These are phyloP conservation scores for Sussaba pulchella DNA, from an alignment of 2,888 invertebrate genomes.

Conservation along the genomic window DNA sequence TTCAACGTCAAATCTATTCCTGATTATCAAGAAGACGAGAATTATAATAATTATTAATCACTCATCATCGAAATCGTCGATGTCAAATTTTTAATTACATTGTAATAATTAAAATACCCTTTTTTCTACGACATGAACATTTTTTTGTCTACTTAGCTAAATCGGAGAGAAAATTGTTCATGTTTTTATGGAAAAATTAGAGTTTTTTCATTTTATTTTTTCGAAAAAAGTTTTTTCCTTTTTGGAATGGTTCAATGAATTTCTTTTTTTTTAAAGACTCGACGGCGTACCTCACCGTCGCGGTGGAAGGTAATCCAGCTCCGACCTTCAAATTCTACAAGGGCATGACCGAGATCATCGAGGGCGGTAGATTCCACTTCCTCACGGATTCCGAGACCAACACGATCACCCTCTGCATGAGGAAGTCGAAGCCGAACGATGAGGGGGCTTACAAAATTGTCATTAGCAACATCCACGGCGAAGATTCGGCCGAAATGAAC, in stretches of 20 bases:
- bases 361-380: conserved; percentile 97
- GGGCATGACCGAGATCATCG: conserved; percentile 96
- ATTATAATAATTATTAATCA: too few species aligned
- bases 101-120: too few species aligned
- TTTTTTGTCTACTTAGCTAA: too few species aligned
- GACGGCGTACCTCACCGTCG: conserved; percentile 96
- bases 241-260: too few species aligned
- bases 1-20: too few species aligned
- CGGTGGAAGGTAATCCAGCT: conserved; percentile 97
- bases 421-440: conserved; percentile 98
- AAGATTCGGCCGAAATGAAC: conserved; percentile 97
- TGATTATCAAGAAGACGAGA: too few species aligned
- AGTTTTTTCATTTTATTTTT: conserved; percentile 31
- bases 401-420: conserved; percentile 96
- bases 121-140: too few species aligned
- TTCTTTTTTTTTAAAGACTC: too few species aligned
- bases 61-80: too few species aligned
- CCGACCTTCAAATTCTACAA: conserved; percentile 98
- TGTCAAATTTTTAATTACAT: too few species aligned
- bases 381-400: conserved; percentile 97
- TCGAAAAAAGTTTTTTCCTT: background rate
- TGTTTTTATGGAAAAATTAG: too few species aligned
- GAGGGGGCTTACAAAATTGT: conserved; percentile 98
- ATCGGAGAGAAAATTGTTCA: too few species aligned
- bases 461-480: conserved; percentile 96